Percentiles rank a stretch among this genome's conserved stretches.
Conservation (phyloP, 1,140 invertebrate species). For the Pinna nobilis region DNA sequence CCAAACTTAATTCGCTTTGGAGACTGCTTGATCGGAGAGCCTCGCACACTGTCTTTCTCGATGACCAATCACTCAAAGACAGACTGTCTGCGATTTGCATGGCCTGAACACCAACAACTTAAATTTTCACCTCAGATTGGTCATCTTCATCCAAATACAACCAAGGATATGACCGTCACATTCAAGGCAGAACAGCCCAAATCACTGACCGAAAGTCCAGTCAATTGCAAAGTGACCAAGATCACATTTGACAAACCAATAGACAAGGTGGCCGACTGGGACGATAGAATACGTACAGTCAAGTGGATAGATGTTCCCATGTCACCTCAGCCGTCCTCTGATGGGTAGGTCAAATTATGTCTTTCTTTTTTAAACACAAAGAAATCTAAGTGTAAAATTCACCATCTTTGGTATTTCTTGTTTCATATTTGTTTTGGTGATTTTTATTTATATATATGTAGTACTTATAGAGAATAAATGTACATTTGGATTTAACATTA, state of each 20-base stretch:
- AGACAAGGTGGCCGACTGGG: slow-evolving; percentile 72
- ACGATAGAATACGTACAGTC: slow-evolving; percentile 71
- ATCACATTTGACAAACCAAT: slow-evolving; percentile 72
- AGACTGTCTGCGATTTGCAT: slow-evolving; percentile 69
- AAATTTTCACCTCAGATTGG: slow-evolving; percentile 70
- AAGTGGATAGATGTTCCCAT: slow-evolving; percentile 71
- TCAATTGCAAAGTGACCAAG: slow-evolving; percentile 68
- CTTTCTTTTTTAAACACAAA: background rate
- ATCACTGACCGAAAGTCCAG: slow-evolving; percentile 54
- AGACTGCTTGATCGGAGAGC: slow-evolving; percentile 71
- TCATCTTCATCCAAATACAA: slow-evolving; percentile 67
- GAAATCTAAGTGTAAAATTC: too few relatives aligned
- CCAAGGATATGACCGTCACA: slow-evolving; percentile 72
- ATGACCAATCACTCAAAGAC: slow-evolving; percentile 73
- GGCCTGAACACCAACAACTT: slow-evolving; percentile 67
- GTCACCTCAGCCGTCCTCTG: slow-evolving; percentile 44
- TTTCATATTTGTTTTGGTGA: too few relatives aligned
- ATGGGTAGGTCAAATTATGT: slow-evolving; percentile 28
- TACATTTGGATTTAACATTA: too few relatives aligned
- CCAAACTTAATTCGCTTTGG: slow-evolving; percentile 73
- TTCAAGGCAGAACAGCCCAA: slow-evolving; percentile 69
- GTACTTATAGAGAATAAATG: too few relatives aligned
- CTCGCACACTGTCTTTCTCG: slow-evolving; percentile 66
- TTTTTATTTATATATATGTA: too few relatives aligned
- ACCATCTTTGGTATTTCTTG: too few relatives aligned